Evolutionary conservation across 1,140 invertebrate genomes (phyloP).

Genomic region (Parasteatoda tepidariorum): DNA sequence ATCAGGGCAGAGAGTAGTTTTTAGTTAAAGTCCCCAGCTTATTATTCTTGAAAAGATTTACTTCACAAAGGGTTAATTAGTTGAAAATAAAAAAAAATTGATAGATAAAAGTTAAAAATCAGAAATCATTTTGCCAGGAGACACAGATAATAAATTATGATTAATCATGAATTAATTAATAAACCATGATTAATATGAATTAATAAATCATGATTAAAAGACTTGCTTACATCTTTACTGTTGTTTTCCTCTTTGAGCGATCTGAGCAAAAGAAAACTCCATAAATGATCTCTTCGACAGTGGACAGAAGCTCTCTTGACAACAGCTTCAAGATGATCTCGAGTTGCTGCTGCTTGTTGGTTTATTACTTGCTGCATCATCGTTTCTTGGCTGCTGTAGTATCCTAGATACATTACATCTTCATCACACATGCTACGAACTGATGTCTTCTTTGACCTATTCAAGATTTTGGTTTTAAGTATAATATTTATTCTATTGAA

Average conservation of each 20-base stretch:
- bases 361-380: slow-evolving; percentile 78
- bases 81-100: background rate
- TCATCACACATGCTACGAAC: slow-evolving; percentile 68
- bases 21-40: too few species aligned
- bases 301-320: slow-evolving; percentile 77
- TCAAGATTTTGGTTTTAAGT: background rate
- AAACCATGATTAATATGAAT: background rate
- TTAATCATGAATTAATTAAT: background rate
- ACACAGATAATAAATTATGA: background rate
- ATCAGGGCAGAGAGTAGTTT: too few species aligned
- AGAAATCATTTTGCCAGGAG: background rate
- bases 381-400: slow-evolving; percentile 81
- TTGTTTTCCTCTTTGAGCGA: slow-evolving; percentile 64
- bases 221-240: slow-evolving; percentile 51
- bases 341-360: slow-evolving; percentile 74
- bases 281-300: slow-evolving; percentile 79
- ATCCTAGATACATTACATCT: slow-evolving; percentile 80
- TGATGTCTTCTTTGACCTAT: slow-evolving; percentile 4
- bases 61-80: background rate
- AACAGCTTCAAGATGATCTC: slow-evolving; percentile 75
- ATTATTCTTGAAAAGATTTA: background rate
- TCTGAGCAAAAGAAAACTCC: slow-evolving; percentile 76
- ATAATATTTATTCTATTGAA: background rate
- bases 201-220: too few species aligned
- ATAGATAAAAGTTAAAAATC: background rate